Evolutionary conservation across 2,113 vertebrate genomes (phyloP).

Genomic region (Zosterops lateralis): DNA sequence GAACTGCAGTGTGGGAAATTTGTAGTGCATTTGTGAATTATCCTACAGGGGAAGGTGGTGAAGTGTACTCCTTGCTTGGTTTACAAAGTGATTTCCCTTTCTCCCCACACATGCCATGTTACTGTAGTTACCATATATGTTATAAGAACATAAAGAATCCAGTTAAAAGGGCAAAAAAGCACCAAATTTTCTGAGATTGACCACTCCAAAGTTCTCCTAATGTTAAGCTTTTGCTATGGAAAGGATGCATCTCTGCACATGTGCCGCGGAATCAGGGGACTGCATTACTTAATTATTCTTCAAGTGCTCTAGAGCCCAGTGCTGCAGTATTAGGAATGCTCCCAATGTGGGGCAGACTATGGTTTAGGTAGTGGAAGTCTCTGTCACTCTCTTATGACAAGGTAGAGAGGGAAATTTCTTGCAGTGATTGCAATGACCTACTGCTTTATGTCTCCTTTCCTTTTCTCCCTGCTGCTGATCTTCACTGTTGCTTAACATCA

Average conservation of each 20-base stretch:
- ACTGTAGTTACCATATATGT: background rate
- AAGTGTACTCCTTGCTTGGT: background rate
- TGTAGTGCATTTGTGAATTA: background rate
- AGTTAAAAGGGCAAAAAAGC: background rate
- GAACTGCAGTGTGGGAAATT: background rate
- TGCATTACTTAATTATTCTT: background rate
- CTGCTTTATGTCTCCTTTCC: background rate
- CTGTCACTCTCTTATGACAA: background rate
- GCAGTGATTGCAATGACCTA: background rate
- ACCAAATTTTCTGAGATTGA: background rate
- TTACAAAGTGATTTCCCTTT: background rate
- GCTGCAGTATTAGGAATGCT: background rate
- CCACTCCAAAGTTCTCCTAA: background rate
- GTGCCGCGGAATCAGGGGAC: background rate
- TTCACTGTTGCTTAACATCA: background rate
- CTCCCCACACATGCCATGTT: background rate
- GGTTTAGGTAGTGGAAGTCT: background rate
- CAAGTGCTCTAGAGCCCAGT: background rate
- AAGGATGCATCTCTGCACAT: background rate
- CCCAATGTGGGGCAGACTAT: background rate
- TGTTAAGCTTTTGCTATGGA: background rate
- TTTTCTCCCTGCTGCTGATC: background rate
- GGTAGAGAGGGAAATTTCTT: background rate
- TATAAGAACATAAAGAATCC: background rate
- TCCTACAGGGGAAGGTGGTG: background rate